Evolutionary conservation across 2,113 vertebrate species (phyloP).

Genomic region (Pelodiscus sinensis): DNA sequence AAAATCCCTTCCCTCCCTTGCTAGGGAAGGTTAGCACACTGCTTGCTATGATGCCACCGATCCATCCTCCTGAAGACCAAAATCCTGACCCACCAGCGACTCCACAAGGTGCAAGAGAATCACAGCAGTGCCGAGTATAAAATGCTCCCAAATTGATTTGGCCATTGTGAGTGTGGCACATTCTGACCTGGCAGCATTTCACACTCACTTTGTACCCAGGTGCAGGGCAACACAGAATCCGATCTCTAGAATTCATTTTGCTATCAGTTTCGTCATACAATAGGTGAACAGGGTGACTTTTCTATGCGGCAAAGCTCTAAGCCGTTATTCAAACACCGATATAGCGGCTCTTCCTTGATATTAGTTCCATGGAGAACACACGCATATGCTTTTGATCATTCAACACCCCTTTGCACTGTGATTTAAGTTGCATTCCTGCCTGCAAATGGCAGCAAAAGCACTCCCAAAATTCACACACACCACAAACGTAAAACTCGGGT

Average conservation of each 20-base stretch:
- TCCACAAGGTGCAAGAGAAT: neutral
- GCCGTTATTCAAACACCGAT: neutral
- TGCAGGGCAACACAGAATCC: neutral
- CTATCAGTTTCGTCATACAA: neutral
- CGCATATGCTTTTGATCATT: neutral
- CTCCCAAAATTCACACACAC: neutral
- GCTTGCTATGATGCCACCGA: neutral
- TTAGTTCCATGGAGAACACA: neutral
- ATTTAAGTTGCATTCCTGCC: neutral
- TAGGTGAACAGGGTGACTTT: neutral
- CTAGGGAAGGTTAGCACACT: neutral
- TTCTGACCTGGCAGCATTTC: neutral
- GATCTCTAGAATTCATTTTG: neutral
- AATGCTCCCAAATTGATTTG: neutral
- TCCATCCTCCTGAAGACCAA: neutral
- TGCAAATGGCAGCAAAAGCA: neutral
- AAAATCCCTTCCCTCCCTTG: neutral
- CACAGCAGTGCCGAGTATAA: neutral
- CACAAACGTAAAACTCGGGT: neutral
- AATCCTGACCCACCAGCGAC: neutral
- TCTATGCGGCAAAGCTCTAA: neutral
- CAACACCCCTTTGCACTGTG: neutral
- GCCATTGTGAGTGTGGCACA: accelerated
- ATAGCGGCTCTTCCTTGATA: neutral
- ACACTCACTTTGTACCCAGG: accelerated